Percentiles rank a stretch among this genome's conserved stretches.
These are phyloP conservation scores for Machaerirhynchus nigripectus DNA, from an alignment of 2,113 vertebrate species.

Conservation along the genomic window DNA sequence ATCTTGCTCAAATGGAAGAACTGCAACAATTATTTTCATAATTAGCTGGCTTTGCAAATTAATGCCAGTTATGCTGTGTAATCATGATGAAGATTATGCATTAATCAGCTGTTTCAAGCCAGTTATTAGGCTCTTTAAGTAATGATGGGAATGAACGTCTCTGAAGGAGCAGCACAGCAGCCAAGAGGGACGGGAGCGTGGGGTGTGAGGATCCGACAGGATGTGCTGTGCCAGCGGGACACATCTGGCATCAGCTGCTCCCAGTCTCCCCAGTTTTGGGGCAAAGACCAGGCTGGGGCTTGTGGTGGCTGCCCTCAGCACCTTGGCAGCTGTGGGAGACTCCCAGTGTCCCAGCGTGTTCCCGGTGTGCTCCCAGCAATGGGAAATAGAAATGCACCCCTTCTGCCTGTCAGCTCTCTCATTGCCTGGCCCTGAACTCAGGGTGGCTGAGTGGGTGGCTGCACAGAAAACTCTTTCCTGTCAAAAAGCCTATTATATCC, in stretches of 20 bases:
- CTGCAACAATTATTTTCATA: constrained; percentile 79
- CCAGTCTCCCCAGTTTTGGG: rapidly evolving
- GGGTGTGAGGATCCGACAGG: neutral
- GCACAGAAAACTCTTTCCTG: neutral
- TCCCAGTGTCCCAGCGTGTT: rapidly evolving
- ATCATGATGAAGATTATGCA: constrained; percentile 80
- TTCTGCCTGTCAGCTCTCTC: neutral
- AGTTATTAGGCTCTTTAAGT: constrained; percentile 80
- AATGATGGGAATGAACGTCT: constrained; percentile 58
- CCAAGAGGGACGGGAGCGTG: neutral
- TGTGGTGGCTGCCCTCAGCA: neutral
- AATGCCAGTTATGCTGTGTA: constrained; percentile 79
- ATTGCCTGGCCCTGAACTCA: neutral
- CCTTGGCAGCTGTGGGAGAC: neutral
- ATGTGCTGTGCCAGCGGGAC: neutral
- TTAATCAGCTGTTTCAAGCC: constrained; percentile 77
- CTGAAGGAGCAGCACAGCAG: constrained; percentile 12
- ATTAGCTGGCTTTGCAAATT: constrained; percentile 80
- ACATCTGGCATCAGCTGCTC: neutral
- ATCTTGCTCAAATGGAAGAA: constrained; percentile 71
- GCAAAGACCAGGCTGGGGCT: neutral
- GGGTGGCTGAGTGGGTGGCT: neutral
- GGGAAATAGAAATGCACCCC: neutral
- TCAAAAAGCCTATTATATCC: neutral
- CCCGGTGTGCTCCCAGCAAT: neutral